phyloP scores from a whole-genome alignment of 2,113 vertebrate genomes.

The Candoia aspera region DNA sequence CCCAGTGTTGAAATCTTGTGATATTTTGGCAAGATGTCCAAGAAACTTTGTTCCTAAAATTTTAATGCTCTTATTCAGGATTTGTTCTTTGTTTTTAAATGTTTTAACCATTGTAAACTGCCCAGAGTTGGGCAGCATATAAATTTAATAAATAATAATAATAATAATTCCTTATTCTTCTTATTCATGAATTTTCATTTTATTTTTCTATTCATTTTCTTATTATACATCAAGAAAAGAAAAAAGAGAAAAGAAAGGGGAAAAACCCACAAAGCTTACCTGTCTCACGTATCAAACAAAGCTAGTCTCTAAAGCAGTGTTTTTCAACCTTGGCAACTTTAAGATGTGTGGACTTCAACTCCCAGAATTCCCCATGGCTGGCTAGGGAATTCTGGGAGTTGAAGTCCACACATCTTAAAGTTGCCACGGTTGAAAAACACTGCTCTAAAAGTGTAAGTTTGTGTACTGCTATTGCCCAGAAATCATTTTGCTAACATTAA shows the following conservation, averaged over 20 bases:
- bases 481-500: background rate
- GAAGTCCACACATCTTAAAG: too few species aligned
- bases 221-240: background rate
- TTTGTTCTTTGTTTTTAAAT: background rate
- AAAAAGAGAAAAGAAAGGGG: background rate
- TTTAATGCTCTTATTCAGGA: background rate
- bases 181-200: background rate
- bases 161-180: background rate
- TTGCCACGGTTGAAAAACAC: too few species aligned
- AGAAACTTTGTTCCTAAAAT: background rate
- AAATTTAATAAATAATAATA: background rate
- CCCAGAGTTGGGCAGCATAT: background rate
- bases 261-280: background rate
- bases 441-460: background rate
- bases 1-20: background rate
- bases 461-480: background rate
- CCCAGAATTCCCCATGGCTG: too few species aligned
- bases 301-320: background rate
- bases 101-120: background rate
- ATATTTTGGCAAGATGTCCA: background rate
- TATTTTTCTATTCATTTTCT: background rate
- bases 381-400: too few species aligned
- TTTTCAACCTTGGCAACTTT: too few species aligned
- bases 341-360: too few species aligned
- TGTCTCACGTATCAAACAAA: background rate